Base-by-base conservation (phyloP, 2,888 invertebrate species). In the Diachrysia chrysitis region DNA sequence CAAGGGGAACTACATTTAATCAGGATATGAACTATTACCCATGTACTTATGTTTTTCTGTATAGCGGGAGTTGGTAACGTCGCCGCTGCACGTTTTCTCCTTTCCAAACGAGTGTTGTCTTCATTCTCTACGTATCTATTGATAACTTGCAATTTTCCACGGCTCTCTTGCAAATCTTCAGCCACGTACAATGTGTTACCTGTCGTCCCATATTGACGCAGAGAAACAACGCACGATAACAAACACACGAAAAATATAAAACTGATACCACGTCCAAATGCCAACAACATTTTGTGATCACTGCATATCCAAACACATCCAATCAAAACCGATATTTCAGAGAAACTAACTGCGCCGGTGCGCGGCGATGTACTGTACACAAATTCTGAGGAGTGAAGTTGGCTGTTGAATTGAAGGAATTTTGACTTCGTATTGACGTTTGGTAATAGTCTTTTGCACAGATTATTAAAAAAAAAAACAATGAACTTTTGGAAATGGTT, bases 271-370 rank as follows among this genome's bases (percentile, higher is more conserved):
- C 87, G 89, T 87, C 89, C 87, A 87, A 91, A 87, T 84, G 83
- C 82, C 85, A 91, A 87, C 85, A 92, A 90, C 95, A 95, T 95
- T 94, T 94, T 95, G 92, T 88, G 80, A 89, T 92, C 93, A 94
- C 93, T 93, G 91, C 93, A 90, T 90, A 83, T 85, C 87, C 84
- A 82, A 83, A 86, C 76, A 85, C 89, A 83, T 81, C 89, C 87
- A 80, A 85, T 70, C 88, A 76, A 87, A 82, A 80, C 79, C 82
- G 79, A 79, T 83, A 87, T 85, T 86, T 85, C 82, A 83, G 84
- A 72, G 83, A 86, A 84, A 90, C 91, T 91, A 84, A 69, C 61
- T 56, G 46, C 37, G 51, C 29, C 37, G n/a, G 12, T 53, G 56
- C 46, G 29, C 60, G 53, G 29, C 60, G 53, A 14, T 17, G 14